Evolutionary conservation across 2,797 vertebrate genomes (phyloP).

Genomic region (Gastrophryne carolinensis): DNA sequence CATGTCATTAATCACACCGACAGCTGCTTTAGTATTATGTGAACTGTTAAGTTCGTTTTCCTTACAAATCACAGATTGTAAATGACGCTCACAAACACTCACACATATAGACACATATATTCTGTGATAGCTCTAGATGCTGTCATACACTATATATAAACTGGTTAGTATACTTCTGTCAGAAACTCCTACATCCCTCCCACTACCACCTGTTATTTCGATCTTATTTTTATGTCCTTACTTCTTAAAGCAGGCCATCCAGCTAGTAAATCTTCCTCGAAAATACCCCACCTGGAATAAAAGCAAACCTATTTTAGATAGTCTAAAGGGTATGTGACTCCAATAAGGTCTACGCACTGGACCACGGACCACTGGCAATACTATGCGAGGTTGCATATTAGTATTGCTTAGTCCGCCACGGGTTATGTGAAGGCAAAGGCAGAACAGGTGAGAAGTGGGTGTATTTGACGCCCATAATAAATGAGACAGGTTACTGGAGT

Average conservation of each 20-base stretch:
- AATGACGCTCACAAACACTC: background rate
- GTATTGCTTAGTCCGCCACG: no score
- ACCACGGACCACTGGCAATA: no score
- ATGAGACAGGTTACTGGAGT: no score
- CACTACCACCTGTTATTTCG: conserved; percentile 32
- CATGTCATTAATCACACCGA: background rate
- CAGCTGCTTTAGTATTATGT: background rate
- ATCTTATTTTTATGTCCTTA: background rate
- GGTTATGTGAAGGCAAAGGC: no score
- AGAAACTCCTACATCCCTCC: conserved; percentile 38
- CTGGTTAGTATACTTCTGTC: background rate
- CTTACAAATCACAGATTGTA: background rate
- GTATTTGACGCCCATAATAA: no score
- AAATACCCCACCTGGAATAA: no score
- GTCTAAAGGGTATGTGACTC: no score
- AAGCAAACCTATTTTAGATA: no score
- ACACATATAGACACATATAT: background rate
- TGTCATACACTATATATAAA: conserved; percentile 34
- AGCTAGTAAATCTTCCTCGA: background rate
- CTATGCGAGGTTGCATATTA: no score
- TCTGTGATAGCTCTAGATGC: background rate
- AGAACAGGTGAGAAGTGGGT: no score
- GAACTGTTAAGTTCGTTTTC: background rate
- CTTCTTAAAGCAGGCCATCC: background rate
- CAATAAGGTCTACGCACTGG: no score